Evolutionary conservation across 2,113 vertebrate genomes (phyloP).

Genomic region (Rhea americana): DNA sequence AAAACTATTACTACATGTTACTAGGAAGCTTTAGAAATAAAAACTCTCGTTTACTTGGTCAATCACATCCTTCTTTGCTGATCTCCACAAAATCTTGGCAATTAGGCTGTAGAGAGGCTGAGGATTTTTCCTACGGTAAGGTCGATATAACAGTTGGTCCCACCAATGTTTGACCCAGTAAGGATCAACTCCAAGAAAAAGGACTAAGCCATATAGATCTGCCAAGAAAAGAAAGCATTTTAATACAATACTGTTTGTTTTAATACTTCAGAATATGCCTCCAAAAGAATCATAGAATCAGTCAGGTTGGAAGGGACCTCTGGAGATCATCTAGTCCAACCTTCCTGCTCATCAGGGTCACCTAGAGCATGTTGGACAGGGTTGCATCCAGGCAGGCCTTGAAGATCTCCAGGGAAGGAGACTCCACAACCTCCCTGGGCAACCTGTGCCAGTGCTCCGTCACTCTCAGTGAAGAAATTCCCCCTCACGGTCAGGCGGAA

Average conservation of each 20-base stretch:
- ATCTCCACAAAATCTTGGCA: slow-evolving; percentile 92
- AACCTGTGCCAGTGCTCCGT: too few relatives aligned
- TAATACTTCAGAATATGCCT: background rate
- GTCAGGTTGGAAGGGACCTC: too few relatives aligned
- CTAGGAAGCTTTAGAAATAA: background rate
- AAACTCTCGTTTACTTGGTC: slow-evolving; percentile 86
- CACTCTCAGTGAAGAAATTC: too few relatives aligned
- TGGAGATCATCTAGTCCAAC: too few relatives aligned
- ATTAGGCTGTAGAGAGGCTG: slow-evolving; percentile 87
- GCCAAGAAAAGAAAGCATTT: slow-evolving; percentile 15
- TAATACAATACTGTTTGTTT: background rate
- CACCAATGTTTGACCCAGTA: slow-evolving; percentile 98
- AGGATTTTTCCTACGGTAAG: slow-evolving; percentile 90
- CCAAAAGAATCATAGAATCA: background rate
- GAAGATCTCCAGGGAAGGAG: too few relatives aligned
- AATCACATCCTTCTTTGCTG: slow-evolving; percentile 97
- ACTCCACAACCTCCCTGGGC: too few relatives aligned
- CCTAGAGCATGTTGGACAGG: too few relatives aligned
- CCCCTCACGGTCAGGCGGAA: too few relatives aligned
- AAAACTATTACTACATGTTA: background rate
- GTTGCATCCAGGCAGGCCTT: too few relatives aligned
- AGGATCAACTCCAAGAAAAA: slow-evolving; percentile 95
- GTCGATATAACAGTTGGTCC: slow-evolving; percentile 93
- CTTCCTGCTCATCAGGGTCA: too few relatives aligned
- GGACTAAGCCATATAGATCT: slow-evolving; percentile 95